phyloP scores from a whole-genome alignment of 2,797 vertebrate genomes.

The Natrix natrix region DNA sequence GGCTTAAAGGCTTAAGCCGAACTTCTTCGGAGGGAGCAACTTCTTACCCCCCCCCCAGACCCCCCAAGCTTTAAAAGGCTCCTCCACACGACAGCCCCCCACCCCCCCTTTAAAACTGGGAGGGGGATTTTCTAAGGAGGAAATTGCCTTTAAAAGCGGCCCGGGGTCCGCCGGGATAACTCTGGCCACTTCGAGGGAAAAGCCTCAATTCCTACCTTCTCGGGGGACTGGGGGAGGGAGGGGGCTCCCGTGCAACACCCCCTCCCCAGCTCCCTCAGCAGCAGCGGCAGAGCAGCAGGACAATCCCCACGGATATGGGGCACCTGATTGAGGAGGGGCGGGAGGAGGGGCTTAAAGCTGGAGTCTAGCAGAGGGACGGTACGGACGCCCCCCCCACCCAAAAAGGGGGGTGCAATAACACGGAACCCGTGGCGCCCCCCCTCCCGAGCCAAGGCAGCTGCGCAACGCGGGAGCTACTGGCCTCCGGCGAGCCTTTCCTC shows the following conservation, averaged over 20 bases:
- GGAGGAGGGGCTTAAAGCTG: background rate
- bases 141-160: background rate
- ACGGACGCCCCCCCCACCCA: background rate
- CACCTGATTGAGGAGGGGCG: background rate
- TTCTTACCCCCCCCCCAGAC: background rate
- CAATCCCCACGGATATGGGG: background rate
- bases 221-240: no score
- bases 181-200: background rate
- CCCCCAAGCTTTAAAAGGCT: background rate
- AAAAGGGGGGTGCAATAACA: background rate
- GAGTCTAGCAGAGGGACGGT: background rate
- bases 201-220: background rate
- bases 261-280: background rate
- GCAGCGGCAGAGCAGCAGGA: background rate
- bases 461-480: background rate
- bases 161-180: background rate
- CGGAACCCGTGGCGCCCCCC: background rate
- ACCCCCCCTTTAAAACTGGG: background rate
- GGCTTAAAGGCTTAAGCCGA: background rate
- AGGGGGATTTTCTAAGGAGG: background rate
- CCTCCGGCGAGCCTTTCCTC: background rate
- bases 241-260: background rate
- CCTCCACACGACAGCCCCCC: background rate
- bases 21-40: background rate
- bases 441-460: background rate